A percentile compares a stretch with the other conserved stretches of the same genome.
These are phyloP conservation scores for Holocentrus rufus DNA, from an alignment of 2,797 vertebrate species.

Conservation along the genomic window DNA sequence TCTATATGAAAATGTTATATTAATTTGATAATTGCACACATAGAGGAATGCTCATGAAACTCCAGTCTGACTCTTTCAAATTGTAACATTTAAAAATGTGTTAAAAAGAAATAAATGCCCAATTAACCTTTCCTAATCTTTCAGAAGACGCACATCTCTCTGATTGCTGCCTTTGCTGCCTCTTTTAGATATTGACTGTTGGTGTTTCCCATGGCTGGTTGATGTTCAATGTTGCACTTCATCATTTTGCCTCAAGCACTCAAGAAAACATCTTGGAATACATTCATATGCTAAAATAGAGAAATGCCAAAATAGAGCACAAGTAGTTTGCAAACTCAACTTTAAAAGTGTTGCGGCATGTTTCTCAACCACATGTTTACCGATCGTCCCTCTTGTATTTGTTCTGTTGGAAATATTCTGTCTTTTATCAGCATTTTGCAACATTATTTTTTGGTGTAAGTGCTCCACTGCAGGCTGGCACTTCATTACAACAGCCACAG, in stretches of 20 bases:
- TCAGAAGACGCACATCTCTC: background rate
- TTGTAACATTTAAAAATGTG: background rate
- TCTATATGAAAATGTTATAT: too few relatives aligned
- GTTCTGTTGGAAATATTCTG: too few relatives aligned
- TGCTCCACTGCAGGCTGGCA: constrained; percentile 22
- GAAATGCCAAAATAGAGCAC: background rate
- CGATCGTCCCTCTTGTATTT: too few relatives aligned
- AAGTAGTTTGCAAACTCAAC: background rate
- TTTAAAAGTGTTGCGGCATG: background rate
- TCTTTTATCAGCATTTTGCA: constrained; percentile 33
- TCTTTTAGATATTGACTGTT: background rate
- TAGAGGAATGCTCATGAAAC: too few relatives aligned
- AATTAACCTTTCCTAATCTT: background rate
- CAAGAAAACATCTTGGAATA: too few relatives aligned
- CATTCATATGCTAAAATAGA: background rate
- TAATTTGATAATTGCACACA: too few relatives aligned
- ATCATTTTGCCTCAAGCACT: background rate
- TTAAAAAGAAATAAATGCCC: background rate
- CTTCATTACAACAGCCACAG: constrained; percentile 55
- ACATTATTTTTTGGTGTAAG: constrained; percentile 11
- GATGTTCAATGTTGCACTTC: background rate
- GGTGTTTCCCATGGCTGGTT: background rate
- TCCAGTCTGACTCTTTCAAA: background rate
- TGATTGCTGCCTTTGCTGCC: background rate
- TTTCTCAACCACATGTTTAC: too few relatives aligned